A percentile compares a stretch with the other conserved stretches of the same genome.
phyloP scores from a whole-genome alignment of 2,888 invertebrate species.

The Amphipyra tragopoginis region DNA sequence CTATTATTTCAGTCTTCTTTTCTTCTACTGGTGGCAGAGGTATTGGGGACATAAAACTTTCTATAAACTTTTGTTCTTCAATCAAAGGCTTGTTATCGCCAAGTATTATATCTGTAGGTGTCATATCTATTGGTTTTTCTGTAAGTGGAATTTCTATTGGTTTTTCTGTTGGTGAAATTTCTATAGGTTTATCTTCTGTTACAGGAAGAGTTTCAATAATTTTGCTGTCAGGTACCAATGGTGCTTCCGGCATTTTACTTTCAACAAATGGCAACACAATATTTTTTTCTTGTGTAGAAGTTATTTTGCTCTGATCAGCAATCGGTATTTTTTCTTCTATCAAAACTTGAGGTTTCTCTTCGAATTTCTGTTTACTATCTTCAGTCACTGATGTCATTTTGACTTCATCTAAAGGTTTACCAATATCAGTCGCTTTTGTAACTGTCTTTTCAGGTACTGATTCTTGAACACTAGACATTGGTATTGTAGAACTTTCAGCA shows the following conservation, averaged over 20 bases:
- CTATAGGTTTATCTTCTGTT: conserved; percentile 7
- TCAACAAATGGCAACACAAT: not conserved
- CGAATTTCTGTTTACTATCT: conserved; percentile 3
- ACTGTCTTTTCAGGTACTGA: conserved; percentile 12
- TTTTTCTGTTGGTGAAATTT: conserved; percentile 1
- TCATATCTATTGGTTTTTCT: too few species aligned
- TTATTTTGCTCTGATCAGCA: conserved; percentile 27
- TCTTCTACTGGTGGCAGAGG: conserved; percentile 17
- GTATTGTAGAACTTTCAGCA: conserved; percentile 1
- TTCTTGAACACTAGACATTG: not conserved
- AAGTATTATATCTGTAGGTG: not conserved
- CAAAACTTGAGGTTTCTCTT: conserved; percentile 5
- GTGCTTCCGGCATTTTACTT: not conserved
- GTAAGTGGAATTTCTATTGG: not conserved
- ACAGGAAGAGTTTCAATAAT: not conserved
- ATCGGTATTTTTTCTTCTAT: conserved; percentile 18
- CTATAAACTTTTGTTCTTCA: conserved; percentile 16
- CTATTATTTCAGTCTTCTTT: conserved; percentile 10
- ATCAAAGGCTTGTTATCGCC: conserved; percentile 5
- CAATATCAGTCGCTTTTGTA: not conserved
- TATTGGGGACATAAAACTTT: conserved; percentile 14
- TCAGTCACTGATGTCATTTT: conserved; percentile 1
- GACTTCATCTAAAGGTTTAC: conserved; percentile 2
- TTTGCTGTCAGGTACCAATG: conserved; percentile 5
- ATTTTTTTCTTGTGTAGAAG: conserved; percentile 18